Base-by-base conservation (phyloP, 2,797 vertebrate genomes). In the Erpetoichthys calabaricus region DNA sequence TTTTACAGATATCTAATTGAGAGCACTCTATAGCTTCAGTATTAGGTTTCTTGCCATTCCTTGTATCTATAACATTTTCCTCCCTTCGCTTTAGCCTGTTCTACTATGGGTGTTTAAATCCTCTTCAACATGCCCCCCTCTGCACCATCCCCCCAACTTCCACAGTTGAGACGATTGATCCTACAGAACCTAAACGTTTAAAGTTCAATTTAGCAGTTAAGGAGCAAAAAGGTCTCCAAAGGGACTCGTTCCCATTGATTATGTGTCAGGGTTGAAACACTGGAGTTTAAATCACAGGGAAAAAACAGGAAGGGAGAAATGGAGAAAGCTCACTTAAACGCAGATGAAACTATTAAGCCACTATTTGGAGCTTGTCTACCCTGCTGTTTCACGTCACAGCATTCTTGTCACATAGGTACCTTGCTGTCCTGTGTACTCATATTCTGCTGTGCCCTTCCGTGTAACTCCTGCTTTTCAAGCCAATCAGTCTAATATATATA, bases 161-260 rank as follows among this genome's bases (percentile, higher is more conserved):
- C 25, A 25, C 67, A 76, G 74, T 84, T 84, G 86, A 86, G 80
- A 80, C 84, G 87, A 93, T 94, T 91, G 91, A 94, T 94, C 87
- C 89, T 80, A 66, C 66, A 76, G 88, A 88, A 83, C 89, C 86
- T 86, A 87, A 94, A 90, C 84, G 82, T 91, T 95, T 92, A 91
- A 91, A 95, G 90, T 95, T 94, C 91, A 93, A 86, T 92, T 91
- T 92, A 94, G 88, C 90, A 91, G 91, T 92, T 91, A 91, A 90
- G 89, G 90, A 90, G 86, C 89, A 90, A 90, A 25, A 87, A 91
- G 88, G 89, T 85, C 88, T 94, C 91, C 75, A 63, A 91, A 89
- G 91, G 87, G 90, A 94, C 88, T 89, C 81, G 68, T 83, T 85
- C 79, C 77, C 84, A 95, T 97, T 90, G 92, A 97, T 95, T 95